phyloP scores from a whole-genome alignment of 1,140 invertebrate genomes.

The Pseudomyrmex pallidus region DNA sequence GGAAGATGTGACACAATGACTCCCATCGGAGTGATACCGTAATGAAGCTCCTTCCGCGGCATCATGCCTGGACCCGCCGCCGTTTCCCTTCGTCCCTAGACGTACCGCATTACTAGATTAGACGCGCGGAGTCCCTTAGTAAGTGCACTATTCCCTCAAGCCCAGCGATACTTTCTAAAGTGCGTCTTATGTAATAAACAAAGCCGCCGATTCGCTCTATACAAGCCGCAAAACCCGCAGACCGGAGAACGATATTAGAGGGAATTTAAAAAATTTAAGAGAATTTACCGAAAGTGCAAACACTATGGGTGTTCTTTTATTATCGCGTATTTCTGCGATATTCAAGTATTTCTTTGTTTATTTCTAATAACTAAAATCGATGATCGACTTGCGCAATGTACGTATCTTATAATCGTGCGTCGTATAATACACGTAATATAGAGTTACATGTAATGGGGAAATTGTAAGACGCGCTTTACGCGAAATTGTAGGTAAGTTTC shows the following conservation, averaged over 20 bases:
- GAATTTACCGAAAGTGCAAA: no score
- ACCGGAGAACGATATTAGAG: background rate
- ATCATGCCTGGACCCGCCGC: slow-evolving; percentile 60
- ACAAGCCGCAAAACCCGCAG: background rate
- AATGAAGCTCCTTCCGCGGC: slow-evolving; percentile 66
- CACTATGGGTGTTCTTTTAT: no score
- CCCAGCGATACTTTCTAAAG: slow-evolving; percentile 66
- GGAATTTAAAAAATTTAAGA: background rate
- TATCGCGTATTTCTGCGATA: no score
- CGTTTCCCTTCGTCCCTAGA: slow-evolving; percentile 64
- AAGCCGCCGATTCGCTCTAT: slow-evolving; percentile 14
- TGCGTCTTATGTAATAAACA: slow-evolving; percentile 61
- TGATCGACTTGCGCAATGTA: slow-evolving; percentile 9
- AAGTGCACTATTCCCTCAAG: slow-evolving; percentile 57
- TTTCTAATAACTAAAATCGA: background rate
- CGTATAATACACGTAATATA: no score
- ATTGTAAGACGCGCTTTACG: slow-evolving; percentile 15
- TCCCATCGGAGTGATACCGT: slow-evolving; percentile 73
- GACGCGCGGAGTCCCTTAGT: slow-evolving; percentile 69
- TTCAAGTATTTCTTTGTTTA: no score
- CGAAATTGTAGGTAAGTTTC: slow-evolving; percentile 68
- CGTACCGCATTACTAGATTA: slow-evolving; percentile 75
- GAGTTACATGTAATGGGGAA: slow-evolving; percentile 18
- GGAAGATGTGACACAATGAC: slow-evolving; percentile 72
- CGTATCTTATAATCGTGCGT: background rate